A percentile compares a stretch with the other conserved stretches of the same genome.
These are phyloP conservation scores for Arctopsyche grandis DNA, from an alignment of 1,140 invertebrate species.

Conservation along the genomic window DNA sequence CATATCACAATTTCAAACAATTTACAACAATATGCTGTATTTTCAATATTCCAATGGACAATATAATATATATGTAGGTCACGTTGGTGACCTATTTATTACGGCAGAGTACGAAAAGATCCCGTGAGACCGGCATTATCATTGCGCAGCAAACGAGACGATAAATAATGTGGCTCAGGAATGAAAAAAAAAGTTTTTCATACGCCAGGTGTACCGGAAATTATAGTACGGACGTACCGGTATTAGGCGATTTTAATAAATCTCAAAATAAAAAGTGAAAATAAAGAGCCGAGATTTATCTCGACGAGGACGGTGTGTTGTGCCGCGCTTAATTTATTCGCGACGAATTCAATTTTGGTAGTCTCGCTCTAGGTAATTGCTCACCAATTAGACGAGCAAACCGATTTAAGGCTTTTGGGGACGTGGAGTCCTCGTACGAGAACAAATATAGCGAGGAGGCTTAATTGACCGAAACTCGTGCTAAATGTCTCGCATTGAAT, in stretches of 20 bases:
- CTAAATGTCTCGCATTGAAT: not conserved
- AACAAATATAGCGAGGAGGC: not conserved
- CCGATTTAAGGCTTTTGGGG: not conserved
- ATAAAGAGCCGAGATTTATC: no score
- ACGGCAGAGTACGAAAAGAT: not conserved
- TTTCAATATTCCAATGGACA: no score
- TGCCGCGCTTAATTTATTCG: conserved; percentile 5
- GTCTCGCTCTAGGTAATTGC: not conserved
- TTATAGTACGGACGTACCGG: not conserved
- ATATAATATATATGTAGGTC: not conserved
- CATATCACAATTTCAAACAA: no score
- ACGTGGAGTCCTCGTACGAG: not conserved
- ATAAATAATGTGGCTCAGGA: conserved; percentile 1
- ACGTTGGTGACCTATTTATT: not conserved
- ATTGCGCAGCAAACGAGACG: not conserved
- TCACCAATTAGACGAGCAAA: conserved; percentile 1
- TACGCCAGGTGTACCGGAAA: not conserved
- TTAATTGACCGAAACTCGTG: conserved; percentile 7
- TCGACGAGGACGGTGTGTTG: no score
- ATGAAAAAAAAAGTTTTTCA: not conserved
- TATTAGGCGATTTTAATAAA: conserved; percentile 5
- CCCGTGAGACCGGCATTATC: not conserved
- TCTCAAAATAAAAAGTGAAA: no score
- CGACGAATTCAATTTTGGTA: not conserved
- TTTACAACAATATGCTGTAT: no score